Base-by-base conservation (phyloP, 2,113 vertebrate genomes). In the Nothoprocta pentlandii region DNA sequence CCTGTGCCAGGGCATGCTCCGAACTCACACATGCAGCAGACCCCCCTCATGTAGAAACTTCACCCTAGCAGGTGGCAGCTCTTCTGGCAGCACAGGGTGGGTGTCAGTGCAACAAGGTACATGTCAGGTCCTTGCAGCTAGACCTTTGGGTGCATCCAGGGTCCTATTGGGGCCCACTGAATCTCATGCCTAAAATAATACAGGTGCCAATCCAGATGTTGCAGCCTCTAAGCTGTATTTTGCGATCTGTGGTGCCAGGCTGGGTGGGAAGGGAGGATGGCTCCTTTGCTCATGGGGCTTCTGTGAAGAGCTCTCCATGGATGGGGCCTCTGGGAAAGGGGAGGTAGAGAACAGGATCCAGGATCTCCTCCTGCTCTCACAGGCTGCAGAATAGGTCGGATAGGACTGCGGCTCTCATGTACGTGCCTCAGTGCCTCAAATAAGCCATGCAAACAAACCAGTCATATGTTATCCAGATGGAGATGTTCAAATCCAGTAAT, bases 401-500 rank as follows among this genome's bases (percentile, higher is more conserved):
- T 66, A 89, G 0, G 0, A 87, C 76, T 66, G 83, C 90, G 94
- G 80, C 69, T 73, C 77, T 85, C 92, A 87, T 49, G 54, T 90
- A 77, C 10, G 0, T 93, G 88, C 90, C 90, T 86, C 90, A 91
- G 93, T 94, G 86, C 85, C 88, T 95, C 92, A 95, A 95, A 95
- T 96, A 95, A 96, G 86, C 92, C 94, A 76, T 84, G 83, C 88
- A 96, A 96, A 96, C 93, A 95, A 89, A 95, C 93, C 88, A 92
- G 80, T 94, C 17, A 5, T 93, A 80, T 92, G 93, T 88, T 95
- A 94, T 85, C 95, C 90, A 96, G 86, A 96, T 95, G 92, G 93
- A 93, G 91, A 85, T 87, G 92, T 94, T 95, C 88, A 95, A 95
- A 95, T 92, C 94, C 92, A 95, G 59, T 95, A 97, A 97, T 95